Conservation (phyloP, 2,113 vertebrate species). For the Maccullochella peelii region DNA sequence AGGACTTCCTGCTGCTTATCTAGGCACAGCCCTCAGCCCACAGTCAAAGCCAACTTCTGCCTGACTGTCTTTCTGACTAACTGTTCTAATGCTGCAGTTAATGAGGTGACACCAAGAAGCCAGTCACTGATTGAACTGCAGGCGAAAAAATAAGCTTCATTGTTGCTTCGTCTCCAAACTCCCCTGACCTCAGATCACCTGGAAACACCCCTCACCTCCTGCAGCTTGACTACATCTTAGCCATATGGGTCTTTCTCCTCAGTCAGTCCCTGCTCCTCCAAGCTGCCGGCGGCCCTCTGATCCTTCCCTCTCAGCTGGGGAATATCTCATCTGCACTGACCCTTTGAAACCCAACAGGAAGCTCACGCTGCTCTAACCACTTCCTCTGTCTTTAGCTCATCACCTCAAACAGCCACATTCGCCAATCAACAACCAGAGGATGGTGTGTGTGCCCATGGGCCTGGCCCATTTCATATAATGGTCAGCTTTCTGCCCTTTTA, state of each 20-base stretch:
- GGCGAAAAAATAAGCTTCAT: background rate
- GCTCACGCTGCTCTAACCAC: constrained; percentile 37
- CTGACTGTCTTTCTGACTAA: constrained; percentile 36
- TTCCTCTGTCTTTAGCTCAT: constrained; percentile 32
- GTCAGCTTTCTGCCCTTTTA: constrained; percentile 81
- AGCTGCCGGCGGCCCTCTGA: background rate
- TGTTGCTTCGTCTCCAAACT: background rate
- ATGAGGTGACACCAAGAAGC: constrained; percentile 32
- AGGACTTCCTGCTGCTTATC: constrained; percentile 64
- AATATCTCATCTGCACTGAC: background rate
- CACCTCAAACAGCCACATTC: constrained; percentile 14
- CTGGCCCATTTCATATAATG: constrained; percentile 14
- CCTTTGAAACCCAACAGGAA: constrained; percentile 52
- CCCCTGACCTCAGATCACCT: background rate
- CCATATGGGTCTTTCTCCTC: background rate
- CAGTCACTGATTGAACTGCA: background rate
- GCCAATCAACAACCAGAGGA: background rate
- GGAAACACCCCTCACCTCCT: background rate
- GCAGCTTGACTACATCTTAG: background rate
- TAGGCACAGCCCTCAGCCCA: constrained; percentile 22
- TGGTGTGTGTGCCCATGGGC: background rate
- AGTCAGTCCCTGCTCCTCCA: background rate
- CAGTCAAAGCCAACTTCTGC: constrained; percentile 24
- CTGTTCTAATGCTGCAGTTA: constrained; percentile 28
- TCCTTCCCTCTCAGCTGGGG: background rate